Conservation (phyloP, 2,888 invertebrate genomes). For the Nezara viridula region DNA sequence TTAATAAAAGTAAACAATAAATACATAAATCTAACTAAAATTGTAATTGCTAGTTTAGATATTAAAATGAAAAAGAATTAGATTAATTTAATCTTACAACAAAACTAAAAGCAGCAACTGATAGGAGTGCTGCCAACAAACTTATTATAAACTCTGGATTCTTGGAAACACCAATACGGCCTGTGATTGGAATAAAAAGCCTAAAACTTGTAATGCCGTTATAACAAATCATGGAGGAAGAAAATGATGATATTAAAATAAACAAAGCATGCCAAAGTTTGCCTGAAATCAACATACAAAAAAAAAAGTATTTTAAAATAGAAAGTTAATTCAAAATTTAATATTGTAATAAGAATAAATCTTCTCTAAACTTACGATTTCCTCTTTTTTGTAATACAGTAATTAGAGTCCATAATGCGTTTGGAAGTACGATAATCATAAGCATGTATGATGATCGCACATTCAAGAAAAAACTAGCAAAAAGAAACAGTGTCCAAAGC, state of each 20-base stretch:
- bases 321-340: not conserved
- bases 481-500: constrained; percentile 35
- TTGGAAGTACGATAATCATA: constrained; percentile 33
- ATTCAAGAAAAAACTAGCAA: constrained; percentile 44
- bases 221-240: constrained; percentile 18
- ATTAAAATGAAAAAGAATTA: not conserved
- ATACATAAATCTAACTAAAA: not conserved
- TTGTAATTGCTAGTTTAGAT: not conserved
- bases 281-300: not conserved
- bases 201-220: not conserved
- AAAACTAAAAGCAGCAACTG: constrained; percentile 44
- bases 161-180: constrained; percentile 41
- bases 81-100: constrained; percentile 32
- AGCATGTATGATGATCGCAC: constrained; percentile 40
- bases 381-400: not conserved
- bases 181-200: constrained; percentile 53
- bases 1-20: not conserved
- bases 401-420: constrained; percentile 42
- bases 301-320: not conserved
- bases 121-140: not conserved
- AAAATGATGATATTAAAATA: constrained; percentile 11
- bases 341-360: not conserved
- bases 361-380: constrained; percentile 27
- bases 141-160: constrained; percentile 54
- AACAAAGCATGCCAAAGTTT: constrained; percentile 26